phyloP scores from a whole-genome alignment of 2,113 vertebrate species.

The Eleginops maclovinus region DNA sequence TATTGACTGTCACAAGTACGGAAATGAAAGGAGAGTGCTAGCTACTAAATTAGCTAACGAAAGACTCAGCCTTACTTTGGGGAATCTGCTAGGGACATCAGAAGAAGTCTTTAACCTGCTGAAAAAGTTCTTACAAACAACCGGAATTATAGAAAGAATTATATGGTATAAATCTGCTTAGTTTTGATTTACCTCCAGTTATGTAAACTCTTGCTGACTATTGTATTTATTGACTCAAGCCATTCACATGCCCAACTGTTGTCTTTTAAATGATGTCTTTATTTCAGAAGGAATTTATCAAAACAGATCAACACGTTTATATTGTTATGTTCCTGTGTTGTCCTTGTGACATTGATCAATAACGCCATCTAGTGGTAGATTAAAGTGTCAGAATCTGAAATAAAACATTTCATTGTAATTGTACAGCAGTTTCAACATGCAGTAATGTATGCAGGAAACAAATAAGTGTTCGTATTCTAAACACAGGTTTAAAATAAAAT shows the following conservation, averaged over 20 bases:
- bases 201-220: not conserved
- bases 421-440: not conserved
- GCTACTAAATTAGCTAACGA: too few relatives aligned
- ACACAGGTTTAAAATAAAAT: not conserved
- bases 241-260: not conserved
- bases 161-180: not conserved
- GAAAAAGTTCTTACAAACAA: too few relatives aligned
- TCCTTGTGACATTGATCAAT: slow-evolving; percentile 3
- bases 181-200: not conserved
- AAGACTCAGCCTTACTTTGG: too few relatives aligned
- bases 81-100: too few relatives aligned
- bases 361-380: slow-evolving; percentile 43
- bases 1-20: too few relatives aligned
- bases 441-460: not conserved
- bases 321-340: not conserved
- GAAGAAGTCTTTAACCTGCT: too few relatives aligned
- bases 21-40: too few relatives aligned
- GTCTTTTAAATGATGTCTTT: not conserved
- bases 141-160: too few relatives aligned
- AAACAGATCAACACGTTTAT: not conserved
- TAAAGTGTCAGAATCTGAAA: not conserved
- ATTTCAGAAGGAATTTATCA: not conserved
- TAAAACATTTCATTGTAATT: not conserved
- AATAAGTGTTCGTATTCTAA: not conserved
- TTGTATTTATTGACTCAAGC: not conserved